Base-by-base conservation (phyloP, 2,888 invertebrate genomes). In the Idaea aversata region DNA sequence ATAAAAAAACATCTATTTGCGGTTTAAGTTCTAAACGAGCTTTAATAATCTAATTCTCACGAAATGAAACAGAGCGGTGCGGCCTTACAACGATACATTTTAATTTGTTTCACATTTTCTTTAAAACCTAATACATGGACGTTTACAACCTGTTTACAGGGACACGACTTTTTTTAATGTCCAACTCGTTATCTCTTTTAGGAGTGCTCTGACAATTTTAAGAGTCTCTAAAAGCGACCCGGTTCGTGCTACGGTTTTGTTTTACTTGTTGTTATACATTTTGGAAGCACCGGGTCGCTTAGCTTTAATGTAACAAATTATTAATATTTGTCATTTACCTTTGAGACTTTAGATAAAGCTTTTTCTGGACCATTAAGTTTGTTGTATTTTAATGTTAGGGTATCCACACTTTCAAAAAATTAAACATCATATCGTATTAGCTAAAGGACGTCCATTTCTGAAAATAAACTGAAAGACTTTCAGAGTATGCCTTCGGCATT, bases 101-200 rank as follows among this genome's bases (percentile, higher is more conserved):
- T 36, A 58, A 60, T 62, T 61, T 62, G 66, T 57, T 34, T 47
- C 34, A 57, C 36, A 60, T 77, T 81, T 79, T 80, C 80, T 75
- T 77, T 76, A 76, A 77, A 76, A 80, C 83, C 86, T 68, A 74
- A 65, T 63, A 84, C 79, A 80, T 78, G 84, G 86, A 86, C 87
- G 79, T 88, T 90, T 85, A 90, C 90, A 90, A 88, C 88, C 84
- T 86, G 90, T 88, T 90, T 86, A 88, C 87, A 86, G 86, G 83
- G 79, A 82, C 77, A 82, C 76, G 64, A 77, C 82, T 84, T 88
- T 87, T 88, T 88, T 88, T 83, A 79, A 81, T 83, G 82, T 85
- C 66, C 62, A 81, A 80, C 81, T 76, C 81, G 80, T 88, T 90
- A 89, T 89, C 88, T 86, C 80, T 80, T 84, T 86, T 84, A 86